Evolutionary conservation across 1,140 invertebrate species (phyloP).

Genomic region (Berghia stephanieae): DNA sequence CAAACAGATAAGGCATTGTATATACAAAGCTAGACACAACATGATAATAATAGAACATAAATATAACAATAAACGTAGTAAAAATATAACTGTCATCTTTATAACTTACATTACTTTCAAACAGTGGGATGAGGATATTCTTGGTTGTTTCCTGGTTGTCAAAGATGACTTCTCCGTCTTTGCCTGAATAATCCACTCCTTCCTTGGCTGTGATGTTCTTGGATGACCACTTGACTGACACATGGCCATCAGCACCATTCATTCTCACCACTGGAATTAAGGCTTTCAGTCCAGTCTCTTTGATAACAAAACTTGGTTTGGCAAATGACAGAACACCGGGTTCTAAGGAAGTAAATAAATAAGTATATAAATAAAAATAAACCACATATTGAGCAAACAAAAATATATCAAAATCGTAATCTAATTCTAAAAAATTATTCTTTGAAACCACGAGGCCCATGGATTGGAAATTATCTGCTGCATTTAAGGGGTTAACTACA

Average conservation of each 20-base stretch:
- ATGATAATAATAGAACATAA: too few relatives aligned
- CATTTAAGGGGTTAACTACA: too few relatives aligned
- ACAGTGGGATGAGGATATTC: constrained; percentile 72
- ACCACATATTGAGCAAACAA: too few relatives aligned
- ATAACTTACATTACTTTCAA: constrained; percentile 50
- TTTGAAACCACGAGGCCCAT: too few relatives aligned
- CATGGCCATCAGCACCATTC: constrained; percentile 74
- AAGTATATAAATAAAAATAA: too few relatives aligned
- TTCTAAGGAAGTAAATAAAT: constrained; percentile 64
- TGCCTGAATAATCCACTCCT: constrained; percentile 70
- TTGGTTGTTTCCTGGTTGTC: constrained; percentile 72
- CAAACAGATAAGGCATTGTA: too few relatives aligned
- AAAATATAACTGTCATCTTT: too few relatives aligned
- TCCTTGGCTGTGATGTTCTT: constrained; percentile 73
- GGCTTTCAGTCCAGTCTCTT: constrained; percentile 72
- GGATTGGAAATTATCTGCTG: too few relatives aligned
- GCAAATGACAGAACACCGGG: constrained; percentile 74
- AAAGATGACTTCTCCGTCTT: constrained; percentile 71
- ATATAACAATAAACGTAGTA: too few relatives aligned
- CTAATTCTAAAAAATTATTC: too few relatives aligned
- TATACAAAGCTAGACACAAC: too few relatives aligned
- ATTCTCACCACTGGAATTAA: constrained; percentile 70
- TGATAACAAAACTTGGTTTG: constrained; percentile 73
- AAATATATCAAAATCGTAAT: too few relatives aligned
- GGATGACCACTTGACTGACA: constrained; percentile 72